Evolutionary conservation across 2,113 vertebrate species (phyloP), one percentile per base, ranked within the genome.

Genomic region (Pycnonotus jocosus): DNA sequence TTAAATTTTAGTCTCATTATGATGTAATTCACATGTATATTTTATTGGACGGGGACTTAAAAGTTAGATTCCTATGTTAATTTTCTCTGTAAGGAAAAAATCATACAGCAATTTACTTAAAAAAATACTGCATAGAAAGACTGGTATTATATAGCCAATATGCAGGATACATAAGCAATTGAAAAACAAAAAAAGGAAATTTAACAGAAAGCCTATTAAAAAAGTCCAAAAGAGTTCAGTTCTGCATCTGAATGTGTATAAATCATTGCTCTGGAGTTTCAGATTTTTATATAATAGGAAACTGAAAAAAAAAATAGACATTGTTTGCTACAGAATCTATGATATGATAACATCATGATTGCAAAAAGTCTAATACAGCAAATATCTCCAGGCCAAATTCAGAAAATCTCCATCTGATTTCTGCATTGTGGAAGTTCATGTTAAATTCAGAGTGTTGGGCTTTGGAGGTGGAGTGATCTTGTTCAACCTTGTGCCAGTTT

Each of bases 331-430:
- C 44, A 81, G 35, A 76, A 95, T 95, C 83, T 90, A 79, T 94
- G 35, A 86, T 90, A 94, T 57, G 4, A 48, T 81, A 92, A 33
- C 9, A 40, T 28, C 33, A 57, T 44, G 37, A 81, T 35, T 86
- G 61, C 18, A 88, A 73, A 25, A 94, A 95, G 84, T 88, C 22
- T 53, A 86, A 76, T 44, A 73, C 33, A 90, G 50, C 45, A 62
- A 79, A 54, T 81, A 88, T 86, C 48, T 90, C 14, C 57, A 73
- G 35, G 72, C n/a, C 38, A 86, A 33, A 81, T 81, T 91, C 71
- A 96, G 48, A 42, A 91, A 62, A 88, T 17, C 11, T 58, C 53
- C 69, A 56, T 92, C 57, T 95, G 65, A 47, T 90, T 97, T 94
- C 72, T 94, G 8, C 87, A 73, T 72, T 95, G 38, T 45, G 11